Conservation (phyloP, 2,797 vertebrate genomes). For the Potorous gilbertii region DNA sequence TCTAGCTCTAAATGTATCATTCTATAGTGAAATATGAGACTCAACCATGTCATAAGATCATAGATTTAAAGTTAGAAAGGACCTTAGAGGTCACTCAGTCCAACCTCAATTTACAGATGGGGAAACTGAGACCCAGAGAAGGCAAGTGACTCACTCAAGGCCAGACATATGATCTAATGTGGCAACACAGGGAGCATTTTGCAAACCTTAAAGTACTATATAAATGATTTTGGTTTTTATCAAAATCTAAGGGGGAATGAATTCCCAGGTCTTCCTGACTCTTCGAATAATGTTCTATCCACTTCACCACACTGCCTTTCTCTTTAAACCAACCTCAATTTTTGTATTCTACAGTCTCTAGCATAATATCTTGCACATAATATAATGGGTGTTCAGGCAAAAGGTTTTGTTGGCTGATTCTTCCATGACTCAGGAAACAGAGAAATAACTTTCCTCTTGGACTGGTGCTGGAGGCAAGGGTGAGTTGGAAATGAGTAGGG, state of each 20-base stretch:
- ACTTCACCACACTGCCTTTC: not conserved
- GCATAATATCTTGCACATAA: not conserved
- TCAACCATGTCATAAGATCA: not conserved
- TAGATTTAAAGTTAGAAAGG: not conserved
- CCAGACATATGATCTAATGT: not conserved
- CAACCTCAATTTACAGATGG: not conserved
- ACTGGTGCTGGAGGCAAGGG: not conserved
- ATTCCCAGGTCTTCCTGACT: not conserved
- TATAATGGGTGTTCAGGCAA: not conserved
- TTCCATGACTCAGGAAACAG: not conserved
- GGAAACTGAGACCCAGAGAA: not conserved
- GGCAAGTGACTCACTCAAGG: not conserved
- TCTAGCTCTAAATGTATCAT: not conserved
- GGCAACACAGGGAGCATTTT: not conserved
- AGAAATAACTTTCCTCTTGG: not conserved
- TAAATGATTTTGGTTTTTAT: too few species aligned
- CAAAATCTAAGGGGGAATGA: not conserved
- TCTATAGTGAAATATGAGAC: not conserved
- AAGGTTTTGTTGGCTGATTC: not conserved
- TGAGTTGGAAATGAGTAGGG: not conserved
- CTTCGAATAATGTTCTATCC: not conserved
- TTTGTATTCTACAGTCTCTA: not conserved
- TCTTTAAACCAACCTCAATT: not conserved
- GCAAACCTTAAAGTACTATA: too few species aligned
- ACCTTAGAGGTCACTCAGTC: not conserved